These are phyloP conservation scores for Atherix ibis DNA, from an alignment of 2,888 invertebrate species.

Conservation along the genomic window DNA sequence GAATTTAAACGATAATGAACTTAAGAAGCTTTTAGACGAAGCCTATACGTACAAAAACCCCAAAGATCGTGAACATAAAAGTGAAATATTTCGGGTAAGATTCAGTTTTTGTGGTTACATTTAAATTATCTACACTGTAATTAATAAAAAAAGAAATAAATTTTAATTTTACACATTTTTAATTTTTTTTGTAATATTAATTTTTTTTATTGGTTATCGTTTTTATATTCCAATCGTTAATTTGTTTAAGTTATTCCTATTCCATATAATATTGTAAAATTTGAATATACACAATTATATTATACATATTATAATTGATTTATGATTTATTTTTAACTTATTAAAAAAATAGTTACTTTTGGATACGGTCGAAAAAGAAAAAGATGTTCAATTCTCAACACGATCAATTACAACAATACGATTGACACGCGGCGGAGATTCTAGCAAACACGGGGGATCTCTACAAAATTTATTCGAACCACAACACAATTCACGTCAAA, in stretches of 20 bases:
- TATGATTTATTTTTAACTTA: too few species aligned
- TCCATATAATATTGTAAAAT: too few species aligned
- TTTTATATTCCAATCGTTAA: too few species aligned
- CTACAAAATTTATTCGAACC: conserved; percentile 44
- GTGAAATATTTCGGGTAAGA: conserved; percentile 70
- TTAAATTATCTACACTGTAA: too few species aligned
- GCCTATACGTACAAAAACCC: conserved; percentile 72
- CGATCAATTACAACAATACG: conserved; percentile 26
- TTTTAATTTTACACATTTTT: conserved; percentile 2
- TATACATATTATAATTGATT: too few species aligned
- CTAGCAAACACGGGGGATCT: conserved; percentile 39
- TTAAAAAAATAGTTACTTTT: conserved; percentile 61
- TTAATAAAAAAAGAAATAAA: conserved; percentile 6
- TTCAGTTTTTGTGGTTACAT: too few species aligned
- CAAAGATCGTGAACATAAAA: conserved; percentile 72
- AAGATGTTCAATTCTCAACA: conserved; percentile 32
- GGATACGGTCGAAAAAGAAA: conserved; percentile 61
- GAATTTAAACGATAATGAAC: conserved; percentile 57
- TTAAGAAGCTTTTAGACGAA: conserved; percentile 65
- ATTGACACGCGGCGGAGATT: conserved; percentile 29
- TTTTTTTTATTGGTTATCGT: not conserved
- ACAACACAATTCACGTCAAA: conserved; percentile 27
- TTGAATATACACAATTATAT: too few species aligned
- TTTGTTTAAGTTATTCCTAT: too few species aligned
- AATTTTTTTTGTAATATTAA: too few species aligned